Conservation (phyloP, 2,797 vertebrate species). For the Pelochelys cantorii region DNA sequence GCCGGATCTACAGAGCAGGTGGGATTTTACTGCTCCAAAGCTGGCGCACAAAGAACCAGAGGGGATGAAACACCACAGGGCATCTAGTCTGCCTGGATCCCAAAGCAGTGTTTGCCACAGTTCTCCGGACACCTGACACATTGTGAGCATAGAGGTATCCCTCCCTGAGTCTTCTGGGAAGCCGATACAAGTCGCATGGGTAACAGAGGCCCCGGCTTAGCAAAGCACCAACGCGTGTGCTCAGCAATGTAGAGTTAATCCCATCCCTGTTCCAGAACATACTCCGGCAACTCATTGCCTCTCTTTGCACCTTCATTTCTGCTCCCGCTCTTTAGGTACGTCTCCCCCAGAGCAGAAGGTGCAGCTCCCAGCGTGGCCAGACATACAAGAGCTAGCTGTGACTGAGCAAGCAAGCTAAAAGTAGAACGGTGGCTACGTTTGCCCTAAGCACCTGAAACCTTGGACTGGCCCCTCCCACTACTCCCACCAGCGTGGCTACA, state of each 20-base stretch:
- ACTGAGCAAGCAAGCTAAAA: background rate
- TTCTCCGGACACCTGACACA: too few relatives aligned
- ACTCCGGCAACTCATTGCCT: background rate
- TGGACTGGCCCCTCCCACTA: background rate
- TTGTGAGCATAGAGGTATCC: background rate
- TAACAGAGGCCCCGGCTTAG: background rate
- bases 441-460: background rate
- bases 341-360: too few relatives aligned
- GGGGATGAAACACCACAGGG: background rate
- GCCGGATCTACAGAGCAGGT: fast-evolving
- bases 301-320: background rate
- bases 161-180: background rate
- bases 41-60: background rate
- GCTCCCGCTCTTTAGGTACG: background rate
- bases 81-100: fast-evolving
- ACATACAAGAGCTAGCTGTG: background rate
- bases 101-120: too few relatives aligned
- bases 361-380: background rate
- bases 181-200: background rate
- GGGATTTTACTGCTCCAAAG: background rate
- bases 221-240: background rate
- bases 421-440: background rate
- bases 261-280: background rate
- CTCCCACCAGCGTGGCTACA: background rate
- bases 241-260: background rate